Conservation (phyloP, 2,797 vertebrate species). For the Poeciliopsis turneri region DNA sequence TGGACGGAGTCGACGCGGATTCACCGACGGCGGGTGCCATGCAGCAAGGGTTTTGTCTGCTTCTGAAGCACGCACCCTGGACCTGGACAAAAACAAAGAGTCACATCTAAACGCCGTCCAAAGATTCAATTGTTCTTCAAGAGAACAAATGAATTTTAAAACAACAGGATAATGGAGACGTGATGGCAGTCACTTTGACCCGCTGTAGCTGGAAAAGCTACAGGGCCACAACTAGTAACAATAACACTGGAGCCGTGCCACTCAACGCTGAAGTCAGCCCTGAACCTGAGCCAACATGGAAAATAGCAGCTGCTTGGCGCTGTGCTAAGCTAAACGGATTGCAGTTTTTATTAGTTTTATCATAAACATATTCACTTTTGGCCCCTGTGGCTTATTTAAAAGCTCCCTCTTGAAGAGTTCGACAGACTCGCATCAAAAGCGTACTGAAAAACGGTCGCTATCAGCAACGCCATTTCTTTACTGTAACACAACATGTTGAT, state of each 20-base stretch:
- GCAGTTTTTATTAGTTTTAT: slow-evolving; percentile 13
- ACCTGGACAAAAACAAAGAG: slow-evolving; percentile 61
- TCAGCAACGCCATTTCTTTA: neutral
- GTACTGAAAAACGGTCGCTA: neutral
- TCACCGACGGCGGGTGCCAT: slow-evolving; percentile 42
- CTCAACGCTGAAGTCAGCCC: slow-evolving; percentile 1
- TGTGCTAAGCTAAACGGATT: slow-evolving; percentile 3
- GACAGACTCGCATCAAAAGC: neutral
- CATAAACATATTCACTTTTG: slow-evolving; percentile 5
- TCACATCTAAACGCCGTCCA: neutral
- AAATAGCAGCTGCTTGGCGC: neutral
- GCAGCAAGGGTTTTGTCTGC: slow-evolving; percentile 67
- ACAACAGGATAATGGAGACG: neutral
- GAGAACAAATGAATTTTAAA: too few relatives aligned
- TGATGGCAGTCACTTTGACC: neutral
- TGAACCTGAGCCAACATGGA: neutral
- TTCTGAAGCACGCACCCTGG: slow-evolving; percentile 54
- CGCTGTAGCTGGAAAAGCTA: neutral
- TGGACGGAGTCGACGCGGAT: slow-evolving; percentile 54
- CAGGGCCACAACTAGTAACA: neutral
- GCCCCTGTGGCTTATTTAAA: neutral
- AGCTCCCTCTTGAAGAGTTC: neutral
- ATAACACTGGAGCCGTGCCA: slow-evolving; percentile 4
- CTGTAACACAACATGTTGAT: neutral
- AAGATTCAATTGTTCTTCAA: too few relatives aligned